Conservation (phyloP, 2,888 invertebrate species). For the Lasioglossum morio region DNA sequence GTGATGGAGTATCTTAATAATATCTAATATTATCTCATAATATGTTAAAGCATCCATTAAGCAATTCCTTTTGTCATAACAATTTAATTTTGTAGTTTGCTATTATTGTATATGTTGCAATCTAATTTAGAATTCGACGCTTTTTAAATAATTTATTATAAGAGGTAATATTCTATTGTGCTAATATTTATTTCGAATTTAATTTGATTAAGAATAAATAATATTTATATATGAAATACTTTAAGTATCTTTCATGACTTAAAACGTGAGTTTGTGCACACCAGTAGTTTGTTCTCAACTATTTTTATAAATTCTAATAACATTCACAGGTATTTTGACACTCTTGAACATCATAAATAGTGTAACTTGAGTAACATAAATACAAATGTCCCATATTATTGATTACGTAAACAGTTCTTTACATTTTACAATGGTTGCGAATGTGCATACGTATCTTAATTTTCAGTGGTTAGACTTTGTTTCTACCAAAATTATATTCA, state of each 20-base stretch:
- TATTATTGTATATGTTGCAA: background rate
- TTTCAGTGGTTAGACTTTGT: background rate
- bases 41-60: background rate
- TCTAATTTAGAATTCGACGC: background rate
- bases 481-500: background rate
- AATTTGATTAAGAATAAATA: no score
- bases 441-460: background rate
- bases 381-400: background rate
- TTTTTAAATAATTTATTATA: background rate
- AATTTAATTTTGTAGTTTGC: background rate
- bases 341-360: no score
- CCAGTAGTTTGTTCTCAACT: no score
- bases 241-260: no score
- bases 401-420: background rate
- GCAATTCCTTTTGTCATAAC: background rate
- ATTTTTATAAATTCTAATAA: background rate
- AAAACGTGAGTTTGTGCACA: no score
- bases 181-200: no score
- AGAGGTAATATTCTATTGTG: no score
- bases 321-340: background rate
- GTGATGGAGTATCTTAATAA: no score
- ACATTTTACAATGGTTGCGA: background rate
- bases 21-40: background rate
- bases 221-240: no score
- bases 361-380: background rate